Conservation (phyloP, 23 tunicate species). For the Corella eumyota region DNA sequence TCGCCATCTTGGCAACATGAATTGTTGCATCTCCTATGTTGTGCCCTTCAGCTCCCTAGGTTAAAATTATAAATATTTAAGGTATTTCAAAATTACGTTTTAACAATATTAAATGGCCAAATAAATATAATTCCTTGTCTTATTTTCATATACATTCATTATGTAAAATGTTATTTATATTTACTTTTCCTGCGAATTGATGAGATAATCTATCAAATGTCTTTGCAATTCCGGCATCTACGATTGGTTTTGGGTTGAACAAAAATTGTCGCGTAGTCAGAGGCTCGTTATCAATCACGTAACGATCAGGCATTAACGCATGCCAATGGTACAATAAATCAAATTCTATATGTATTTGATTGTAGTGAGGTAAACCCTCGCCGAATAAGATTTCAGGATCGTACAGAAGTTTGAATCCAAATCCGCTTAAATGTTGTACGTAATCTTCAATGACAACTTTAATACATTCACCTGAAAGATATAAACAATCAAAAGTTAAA, state of each 20-base stretch:
- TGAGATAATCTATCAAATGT: background rate
- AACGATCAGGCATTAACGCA: constrained; percentile 23
- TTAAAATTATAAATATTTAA: too few relatives aligned
- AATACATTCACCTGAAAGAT: constrained; percentile 30
- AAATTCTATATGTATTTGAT: constrained; percentile 41
- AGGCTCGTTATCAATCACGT: constrained; percentile 3
- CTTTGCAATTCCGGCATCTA: constrained; percentile 24
- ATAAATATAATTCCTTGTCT: too few relatives aligned
- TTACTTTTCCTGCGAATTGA: constrained; percentile 42
- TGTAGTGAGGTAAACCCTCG: constrained; percentile 22
- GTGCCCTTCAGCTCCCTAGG: constrained; percentile 21
- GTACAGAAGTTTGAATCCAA: constrained; percentile 21
- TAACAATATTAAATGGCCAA: too few relatives aligned
- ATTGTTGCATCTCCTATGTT: constrained; percentile 23
- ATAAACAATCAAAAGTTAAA: too few relatives aligned
- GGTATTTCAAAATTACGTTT: too few relatives aligned
- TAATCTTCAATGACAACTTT: constrained; percentile 36
- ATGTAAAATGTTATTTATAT: too few relatives aligned
- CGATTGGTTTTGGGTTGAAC: constrained; percentile 23
- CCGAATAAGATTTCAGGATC: constrained; percentile 29
- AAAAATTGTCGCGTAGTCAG: constrained; percentile 5
- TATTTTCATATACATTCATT: too few relatives aligned
- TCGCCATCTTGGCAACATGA: too few relatives aligned
- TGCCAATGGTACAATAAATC: constrained; percentile 36
- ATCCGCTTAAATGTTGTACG: constrained; percentile 47